phyloP scores from a whole-genome alignment of 2,797 vertebrate genomes.

The Anniella stebbinsi region DNA sequence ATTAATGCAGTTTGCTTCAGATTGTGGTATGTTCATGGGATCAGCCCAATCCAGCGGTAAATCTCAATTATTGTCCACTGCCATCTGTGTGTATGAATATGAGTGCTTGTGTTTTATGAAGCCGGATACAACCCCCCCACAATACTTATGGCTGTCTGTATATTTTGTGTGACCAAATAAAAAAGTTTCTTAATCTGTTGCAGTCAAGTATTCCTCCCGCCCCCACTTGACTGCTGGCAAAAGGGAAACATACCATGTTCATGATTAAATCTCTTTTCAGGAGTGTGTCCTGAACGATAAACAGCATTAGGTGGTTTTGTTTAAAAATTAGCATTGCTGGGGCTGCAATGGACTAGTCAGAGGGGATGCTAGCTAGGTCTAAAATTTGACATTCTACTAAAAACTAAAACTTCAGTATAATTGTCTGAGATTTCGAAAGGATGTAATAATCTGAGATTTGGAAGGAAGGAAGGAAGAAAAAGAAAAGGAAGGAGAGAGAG shows the following conservation, averaged over 20 bases:
- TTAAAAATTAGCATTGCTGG: background rate
- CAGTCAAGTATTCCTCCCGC: background rate
- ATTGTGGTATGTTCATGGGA: constrained; percentile 6
- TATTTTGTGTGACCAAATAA: constrained; percentile 9
- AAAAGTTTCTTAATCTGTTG: constrained; percentile 46
- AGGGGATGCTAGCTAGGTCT: background rate
- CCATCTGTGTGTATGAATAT: background rate
- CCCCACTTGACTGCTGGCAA: background rate
- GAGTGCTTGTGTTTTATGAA: constrained; percentile 25
- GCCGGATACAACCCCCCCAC: background rate
- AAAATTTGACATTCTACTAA: constrained; percentile 53
- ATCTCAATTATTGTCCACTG: constrained; percentile 10
- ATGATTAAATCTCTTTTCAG: accelerated
- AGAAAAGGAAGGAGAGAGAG: constrained; percentile 45
- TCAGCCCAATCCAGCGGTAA: accelerated
- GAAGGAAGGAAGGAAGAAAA: background rate
- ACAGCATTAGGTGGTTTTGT: background rate
- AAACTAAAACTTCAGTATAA: constrained; percentile 27
- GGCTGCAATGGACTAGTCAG: background rate
- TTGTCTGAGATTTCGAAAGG: constrained; percentile 40
- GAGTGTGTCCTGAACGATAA: constrained; percentile 6
- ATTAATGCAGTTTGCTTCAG: constrained; percentile 13
- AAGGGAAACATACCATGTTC: background rate
- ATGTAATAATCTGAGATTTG: no score
- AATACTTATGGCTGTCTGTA: background rate